Evolutionary conservation across 2,797 vertebrate genomes (phyloP), one percentile per base, ranked within the genome.

Genomic region (Synaphobranchus kaupii): DNA sequence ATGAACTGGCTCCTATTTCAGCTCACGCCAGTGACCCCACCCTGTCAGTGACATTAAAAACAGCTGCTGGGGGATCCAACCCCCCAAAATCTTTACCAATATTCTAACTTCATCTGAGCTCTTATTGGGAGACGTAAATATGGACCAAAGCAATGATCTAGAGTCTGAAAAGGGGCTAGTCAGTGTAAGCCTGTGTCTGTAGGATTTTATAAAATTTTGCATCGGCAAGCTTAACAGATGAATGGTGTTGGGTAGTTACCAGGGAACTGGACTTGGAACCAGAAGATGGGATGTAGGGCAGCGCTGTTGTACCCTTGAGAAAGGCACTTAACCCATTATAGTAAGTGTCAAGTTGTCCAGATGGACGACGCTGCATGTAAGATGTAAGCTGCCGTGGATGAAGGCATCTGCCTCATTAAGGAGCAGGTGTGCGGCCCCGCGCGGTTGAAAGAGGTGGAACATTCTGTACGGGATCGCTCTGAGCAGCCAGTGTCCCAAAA

Each of bases 31-130:
- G 68, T 60, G 83, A 54, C 68, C 68, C 68, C 52, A 52, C 31
- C 5, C 63, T 56, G 68, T n/a, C 34, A 54, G 86, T 84, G 73
- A 78, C 86, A 84, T 87, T 76, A 76, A 87, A 87, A 87, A 84
- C 86, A 87, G 82, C 86, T 87, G 86, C 63, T 58, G 83, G n/a
- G n/a, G n/a, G n/a, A 54, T 39, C 34, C 34, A 3, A 39, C 6
- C 39, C 73, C 73, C 34, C 39, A 39, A 15, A 15, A 20, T 78
- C 13, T 20, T 78, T 44, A 78, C 17, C 34, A 15, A 20, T 78
- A 22, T 39, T 44, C 15, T 44, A 8, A 44, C 73, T 78, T 13
- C 31, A 78, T 34, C 73, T 6, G 15, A 34, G 39, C 4, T 39
- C 13, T 34, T 31, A 73, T 22, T n/a, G 5, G 60, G 68, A 34